These are phyloP conservation scores for Tipula confusa DNA, from an alignment of 2,888 invertebrate genomes.

Conservation along the genomic window DNA sequence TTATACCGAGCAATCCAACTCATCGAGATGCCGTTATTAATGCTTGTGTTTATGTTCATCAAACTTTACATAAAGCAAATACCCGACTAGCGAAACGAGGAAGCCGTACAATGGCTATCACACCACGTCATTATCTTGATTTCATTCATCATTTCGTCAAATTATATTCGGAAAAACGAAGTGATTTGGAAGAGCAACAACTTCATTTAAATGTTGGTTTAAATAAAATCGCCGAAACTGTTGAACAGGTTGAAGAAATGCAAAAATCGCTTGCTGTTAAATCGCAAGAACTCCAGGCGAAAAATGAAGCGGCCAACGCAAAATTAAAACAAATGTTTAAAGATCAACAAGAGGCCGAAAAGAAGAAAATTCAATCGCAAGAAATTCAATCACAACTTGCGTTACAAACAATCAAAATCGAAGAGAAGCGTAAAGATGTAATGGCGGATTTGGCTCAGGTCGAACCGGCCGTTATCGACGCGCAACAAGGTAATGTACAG, in stretches of 20 bases:
- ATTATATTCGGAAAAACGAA: conserved; percentile 93
- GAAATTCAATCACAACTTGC: conserved; percentile 84
- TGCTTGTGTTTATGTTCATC: conserved; percentile 97
- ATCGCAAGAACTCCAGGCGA: conserved; percentile 89
- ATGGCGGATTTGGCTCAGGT: conserved; percentile 96
- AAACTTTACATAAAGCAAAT: conserved; percentile 94
- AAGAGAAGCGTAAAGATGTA: conserved; percentile 88
- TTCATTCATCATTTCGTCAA: conserved; percentile 99
- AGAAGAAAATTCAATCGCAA: conserved; percentile 96
- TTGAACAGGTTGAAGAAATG: conserved; percentile 99
- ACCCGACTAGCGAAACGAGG: conserved; percentile 85
- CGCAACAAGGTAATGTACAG: conserved; percentile 77
- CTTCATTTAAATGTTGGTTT: conserved; percentile 97
- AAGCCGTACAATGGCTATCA: conserved; percentile 94
- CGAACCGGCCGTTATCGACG: conserved; percentile 98
- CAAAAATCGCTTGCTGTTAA: conserved; percentile 98
- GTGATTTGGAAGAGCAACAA: conserved; percentile 98
- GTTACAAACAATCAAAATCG: conserved; percentile 89
- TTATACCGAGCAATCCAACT: conserved; percentile 67
- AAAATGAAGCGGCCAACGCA: conserved; percentile 98
- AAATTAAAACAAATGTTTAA: conserved; percentile 99
- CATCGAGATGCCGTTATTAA: conserved; percentile 98
- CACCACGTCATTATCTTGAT: conserved; percentile 95
- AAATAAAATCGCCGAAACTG: conserved; percentile 97
- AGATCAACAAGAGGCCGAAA: conserved; percentile 98